A percentile compares a stretch with the other conserved stretches of the same genome.
Conservation (phyloP, 2,888 invertebrate species). For the Macaria liturata region DNA sequence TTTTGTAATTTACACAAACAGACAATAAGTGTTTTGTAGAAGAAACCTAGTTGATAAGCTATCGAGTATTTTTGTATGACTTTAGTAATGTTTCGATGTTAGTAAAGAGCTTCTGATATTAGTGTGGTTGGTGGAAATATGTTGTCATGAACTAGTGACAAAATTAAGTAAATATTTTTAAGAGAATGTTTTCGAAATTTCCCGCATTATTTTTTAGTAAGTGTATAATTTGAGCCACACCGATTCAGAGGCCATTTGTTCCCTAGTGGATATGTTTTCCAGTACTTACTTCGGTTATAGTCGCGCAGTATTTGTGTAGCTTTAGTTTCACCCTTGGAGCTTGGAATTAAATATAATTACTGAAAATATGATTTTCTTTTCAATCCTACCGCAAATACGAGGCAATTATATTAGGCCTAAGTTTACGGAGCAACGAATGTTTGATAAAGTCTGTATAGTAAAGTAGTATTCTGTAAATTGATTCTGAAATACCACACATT, state of each 20-base stretch:
- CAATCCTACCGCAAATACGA: too few relatives aligned
- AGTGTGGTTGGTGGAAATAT: constrained; percentile 2
- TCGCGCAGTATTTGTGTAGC: constrained; percentile 60
- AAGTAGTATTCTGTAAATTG: not conserved
- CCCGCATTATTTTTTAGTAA: too few relatives aligned
- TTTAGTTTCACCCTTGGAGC: constrained; percentile 71
- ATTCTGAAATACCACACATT: not conserved
- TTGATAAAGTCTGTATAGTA: too few relatives aligned
- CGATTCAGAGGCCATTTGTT: not conserved
- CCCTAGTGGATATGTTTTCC: constrained; percentile 4
- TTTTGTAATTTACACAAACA: not conserved
- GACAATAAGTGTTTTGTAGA: not conserved
- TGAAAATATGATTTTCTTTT: constrained; percentile 37
- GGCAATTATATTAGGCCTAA: too few relatives aligned
- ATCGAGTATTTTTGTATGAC: constrained; percentile 21
- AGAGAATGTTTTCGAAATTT: too few relatives aligned
- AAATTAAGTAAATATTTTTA: too few relatives aligned
- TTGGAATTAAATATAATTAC: constrained; percentile 65
- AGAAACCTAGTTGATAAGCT: constrained; percentile 7
- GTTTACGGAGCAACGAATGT: too few relatives aligned
- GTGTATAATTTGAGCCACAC: constrained; percentile 3
- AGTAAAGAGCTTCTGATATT: constrained; percentile 14
- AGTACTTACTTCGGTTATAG: constrained; percentile 15
- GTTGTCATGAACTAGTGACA: too few relatives aligned
- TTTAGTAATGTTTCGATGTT: constrained; percentile 16